Evolutionary conservation across 2,888 invertebrate species (phyloP), one percentile per base, ranked within the genome.

Genomic region (Polydesmus complanatus): DNA sequence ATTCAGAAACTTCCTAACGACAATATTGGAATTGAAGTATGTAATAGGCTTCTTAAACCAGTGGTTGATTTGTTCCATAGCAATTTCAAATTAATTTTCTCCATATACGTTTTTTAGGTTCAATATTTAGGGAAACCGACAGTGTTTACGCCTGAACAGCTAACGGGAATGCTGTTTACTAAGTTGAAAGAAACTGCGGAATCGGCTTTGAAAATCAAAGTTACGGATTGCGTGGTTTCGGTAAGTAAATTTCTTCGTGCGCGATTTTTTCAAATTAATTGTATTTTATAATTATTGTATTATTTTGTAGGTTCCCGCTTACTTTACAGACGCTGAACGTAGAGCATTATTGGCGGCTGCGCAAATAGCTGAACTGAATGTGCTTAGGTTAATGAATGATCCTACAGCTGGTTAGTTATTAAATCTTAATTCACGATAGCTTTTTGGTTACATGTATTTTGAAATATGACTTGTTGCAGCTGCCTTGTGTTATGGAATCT

Each of bases 401-500:
- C 92, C 95, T 25, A 91, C 97, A 3, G 94, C 98, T 11, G 70
- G 73, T 73, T 67, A 60, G 50, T 52, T 23, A 52, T 56, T 54
- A 19, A 5, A 19, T 14, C 1, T 5, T 22, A 18, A 3, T 65
- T 8, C 47, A 21, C 23, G 47, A 52, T 27, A 2, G 54, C 49
- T 55, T 63, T 54, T 52, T 52, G n/a, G 52, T 5, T 52, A 11
- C n/a, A 22, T 8, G 14, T 37, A 8, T 37, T 37, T 37, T 37
- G 14, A 8, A 8, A 14, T 8, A 37, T 8, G 5, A 61, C 58
- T 27, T 67, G 68, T 27, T 37, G n/a, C 67, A 69, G 93, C 94
- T 52, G 95, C 96, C 27, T 78, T 98, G 57, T 86, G 91, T 54
- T 99, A 98, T 74, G 97, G 97, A 63, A 95, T 99, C 73, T 99